phyloP scores from a whole-genome alignment of 2,797 vertebrate genomes.

The Microchirus variegatus region DNA sequence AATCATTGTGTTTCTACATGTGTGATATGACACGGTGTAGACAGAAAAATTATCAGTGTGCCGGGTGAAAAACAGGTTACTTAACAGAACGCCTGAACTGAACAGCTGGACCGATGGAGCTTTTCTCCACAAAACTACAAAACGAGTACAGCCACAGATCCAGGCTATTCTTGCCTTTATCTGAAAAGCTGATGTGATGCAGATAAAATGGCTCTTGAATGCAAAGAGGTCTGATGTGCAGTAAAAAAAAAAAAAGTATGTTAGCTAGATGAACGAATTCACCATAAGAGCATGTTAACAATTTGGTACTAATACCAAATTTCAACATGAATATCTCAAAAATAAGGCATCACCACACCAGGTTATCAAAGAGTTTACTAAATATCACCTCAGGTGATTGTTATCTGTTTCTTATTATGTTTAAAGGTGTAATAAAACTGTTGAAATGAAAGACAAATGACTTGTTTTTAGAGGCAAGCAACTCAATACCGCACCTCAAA shows the following conservation, averaged over 20 bases:
- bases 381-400: slow-evolving; percentile 68
- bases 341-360: slow-evolving; percentile 42
- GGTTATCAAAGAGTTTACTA: slow-evolving; percentile 57
- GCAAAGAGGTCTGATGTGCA: neutral
- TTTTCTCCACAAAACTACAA: neutral
- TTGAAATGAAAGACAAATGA: slow-evolving; percentile 76
- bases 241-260: neutral
- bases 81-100: slow-evolving; percentile 9
- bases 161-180: neutral
- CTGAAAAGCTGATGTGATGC: slow-evolving; percentile 2
- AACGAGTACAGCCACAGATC: neutral
- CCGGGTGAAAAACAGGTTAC: slow-evolving; percentile 7
- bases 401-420: slow-evolving; percentile 77
- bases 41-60: slow-evolving; percentile 16
- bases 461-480: slow-evolving; percentile 74
- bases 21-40: slow-evolving; percentile 4
- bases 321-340: slow-evolving; percentile 47
- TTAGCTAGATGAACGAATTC: slow-evolving; percentile 14
- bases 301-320: slow-evolving; percentile 29
- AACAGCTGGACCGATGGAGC: slow-evolving; percentile 12
- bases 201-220: slow-evolving; percentile 3
- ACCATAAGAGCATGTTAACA: slow-evolving; percentile 16
- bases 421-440: slow-evolving; percentile 73
- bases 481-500: slow-evolving; percentile 71
- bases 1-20: slow-evolving; percentile 20